phyloP scores from a whole-genome alignment of 2,888 invertebrate species.

The Iphiclides podalirius region DNA sequence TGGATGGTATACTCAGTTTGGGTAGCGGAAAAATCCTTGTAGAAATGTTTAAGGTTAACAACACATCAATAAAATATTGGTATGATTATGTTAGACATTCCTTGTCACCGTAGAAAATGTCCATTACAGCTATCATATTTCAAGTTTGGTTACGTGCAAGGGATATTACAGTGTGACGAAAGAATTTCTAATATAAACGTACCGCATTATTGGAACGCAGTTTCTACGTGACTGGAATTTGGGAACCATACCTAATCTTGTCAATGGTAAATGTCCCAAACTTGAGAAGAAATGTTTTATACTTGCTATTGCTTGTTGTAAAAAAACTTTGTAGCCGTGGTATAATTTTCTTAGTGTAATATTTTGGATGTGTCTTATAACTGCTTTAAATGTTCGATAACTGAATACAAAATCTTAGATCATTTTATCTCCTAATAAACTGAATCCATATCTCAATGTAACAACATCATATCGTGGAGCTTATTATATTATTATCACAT shows the following conservation, averaged over 20 bases:
- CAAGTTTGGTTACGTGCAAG: neutral
- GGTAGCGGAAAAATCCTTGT: neutral
- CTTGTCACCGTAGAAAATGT: too few species aligned
- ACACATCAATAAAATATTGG: neutral
- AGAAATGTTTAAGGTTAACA: neutral
- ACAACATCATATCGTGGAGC: slow-evolving; percentile 54
- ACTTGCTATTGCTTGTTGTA: slow-evolving; percentile 18
- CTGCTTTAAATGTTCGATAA: slow-evolving; percentile 23
- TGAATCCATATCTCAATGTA: slow-evolving; percentile 43
- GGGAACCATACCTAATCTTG: slow-evolving; percentile 1
- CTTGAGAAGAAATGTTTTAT: slow-evolving; percentile 14
- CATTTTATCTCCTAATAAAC: neutral
- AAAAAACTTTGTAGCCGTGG: slow-evolving; percentile 10
- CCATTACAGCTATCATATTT: too few species aligned
- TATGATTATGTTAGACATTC: neutral
- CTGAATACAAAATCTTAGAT: slow-evolving; percentile 6
- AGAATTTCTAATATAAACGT: slow-evolving; percentile 5
- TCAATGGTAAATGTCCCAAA: slow-evolving; percentile 7
- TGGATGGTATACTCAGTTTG: slow-evolving; percentile 19
- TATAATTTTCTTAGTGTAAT: slow-evolving; percentile 12
- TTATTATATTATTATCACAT: slow-evolving; percentile 25
- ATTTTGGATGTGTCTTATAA: slow-evolving; percentile 20
- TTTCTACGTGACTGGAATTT: slow-evolving; percentile 5
- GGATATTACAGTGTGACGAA: too few species aligned
- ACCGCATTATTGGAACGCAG: neutral